phyloP scores from a whole-genome alignment of 2,888 invertebrate genomes.

The Idaea aversata region DNA sequence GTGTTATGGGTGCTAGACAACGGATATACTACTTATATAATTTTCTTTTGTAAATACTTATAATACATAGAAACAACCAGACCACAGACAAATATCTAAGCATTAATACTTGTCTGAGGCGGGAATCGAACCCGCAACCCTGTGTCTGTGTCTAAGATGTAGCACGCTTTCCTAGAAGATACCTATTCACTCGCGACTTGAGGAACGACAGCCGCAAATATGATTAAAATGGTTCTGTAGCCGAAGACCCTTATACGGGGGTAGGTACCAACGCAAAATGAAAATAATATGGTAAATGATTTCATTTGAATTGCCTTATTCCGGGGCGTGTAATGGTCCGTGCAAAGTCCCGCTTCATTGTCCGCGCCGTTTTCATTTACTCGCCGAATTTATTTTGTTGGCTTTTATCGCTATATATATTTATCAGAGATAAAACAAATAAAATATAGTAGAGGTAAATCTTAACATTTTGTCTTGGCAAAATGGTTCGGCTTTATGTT shows the following conservation, averaged over 20 bases:
- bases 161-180: too few species aligned
- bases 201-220: background rate
- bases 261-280: conserved; percentile 44
- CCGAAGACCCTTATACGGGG: conserved; percentile 6
- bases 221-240: background rate
- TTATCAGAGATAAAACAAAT: background rate
- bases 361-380: conserved; percentile 64
- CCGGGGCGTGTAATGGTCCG: conserved; percentile 65
- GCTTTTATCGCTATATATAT: conserved; percentile 18
- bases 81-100: too few species aligned
- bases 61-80: too few species aligned
- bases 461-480: too few species aligned
- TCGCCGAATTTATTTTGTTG: conserved; percentile 59
- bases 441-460: background rate
- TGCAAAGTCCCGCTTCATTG: conserved; percentile 59
- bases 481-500: too few species aligned
- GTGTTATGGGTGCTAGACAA: too few species aligned
- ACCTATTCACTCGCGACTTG: too few species aligned
- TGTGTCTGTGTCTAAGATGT: too few species aligned
- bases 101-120: too few species aligned
- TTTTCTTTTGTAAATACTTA: too few species aligned
- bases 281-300: conserved; percentile 77
- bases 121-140: too few species aligned
- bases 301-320: conserved; percentile 74
- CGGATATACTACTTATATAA: too few species aligned